Base-by-base conservation (phyloP, 2,888 invertebrate species). In the Crossocerus cetratus region DNA sequence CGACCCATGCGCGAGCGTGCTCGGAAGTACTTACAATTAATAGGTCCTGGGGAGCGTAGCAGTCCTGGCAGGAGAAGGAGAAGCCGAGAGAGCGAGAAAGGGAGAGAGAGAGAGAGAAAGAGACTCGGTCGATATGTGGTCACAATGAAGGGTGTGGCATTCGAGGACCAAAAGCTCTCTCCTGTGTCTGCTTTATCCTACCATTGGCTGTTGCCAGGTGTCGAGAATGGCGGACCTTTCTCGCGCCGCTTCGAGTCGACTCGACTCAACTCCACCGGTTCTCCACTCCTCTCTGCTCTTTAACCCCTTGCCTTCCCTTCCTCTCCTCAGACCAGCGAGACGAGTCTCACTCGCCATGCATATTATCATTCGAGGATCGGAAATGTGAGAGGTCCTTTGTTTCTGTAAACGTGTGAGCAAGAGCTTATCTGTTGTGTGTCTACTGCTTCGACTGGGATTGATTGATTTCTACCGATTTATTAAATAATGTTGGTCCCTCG, bases 141-240 rank as follows among this genome's bases (percentile, higher is more conserved):
- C 86, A 86, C 86, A 87, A 87, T 86, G 84, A 86, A 87, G 89
- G 89, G 89, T 89, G 89, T 89, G 89, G 89, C 89, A 82, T 88
- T 89, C 84, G 86, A 89, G 86, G 85, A 87, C 83, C 84, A 83
- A 85, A 87, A 84, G 77, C 83, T 81, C 83, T 81, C 82, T 76
- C 74, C 84, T 81, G 80, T 32, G 32, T 79, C 79, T 83, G 80
- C 84, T 82, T 84, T 81, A 83, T 79, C 84, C 86, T 83, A 83
- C 86, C 82, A 87, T 87, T 87, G 87, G 87, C 82, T 84, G 85
- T 81, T 81, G 78, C 81, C 84, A 84, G 84, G 84, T 86, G 84
- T 86, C 84, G 82, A 83, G 84, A 83, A 87, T 87, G 87, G 87
- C 87, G 87, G 87, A 82, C 74, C 77, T 78, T 74, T 74, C 74